phyloP scores from a whole-genome alignment of 2,888 invertebrate genomes.

The Andrena flavipes region DNA sequence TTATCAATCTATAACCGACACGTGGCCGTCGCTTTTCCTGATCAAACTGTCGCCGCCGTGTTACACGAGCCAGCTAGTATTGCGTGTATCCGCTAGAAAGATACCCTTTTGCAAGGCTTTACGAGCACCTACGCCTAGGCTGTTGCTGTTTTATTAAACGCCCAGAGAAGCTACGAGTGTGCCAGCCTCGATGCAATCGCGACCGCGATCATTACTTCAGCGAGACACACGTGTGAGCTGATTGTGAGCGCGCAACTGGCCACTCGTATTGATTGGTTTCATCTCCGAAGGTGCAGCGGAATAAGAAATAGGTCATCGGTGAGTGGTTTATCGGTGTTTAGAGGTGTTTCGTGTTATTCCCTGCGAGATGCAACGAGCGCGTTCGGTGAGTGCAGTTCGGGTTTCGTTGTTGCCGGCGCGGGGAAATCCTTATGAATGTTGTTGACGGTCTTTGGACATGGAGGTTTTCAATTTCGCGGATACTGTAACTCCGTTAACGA shows the following conservation, averaged over 20 bases:
- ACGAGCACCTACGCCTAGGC: slow-evolving; percentile 19
- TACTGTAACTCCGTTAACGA: too few species aligned
- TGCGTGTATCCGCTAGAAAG: not conserved
- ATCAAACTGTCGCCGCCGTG: slow-evolving; percentile 32
- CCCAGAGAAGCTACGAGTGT: slow-evolving; percentile 12
- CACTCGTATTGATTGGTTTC: slow-evolving; percentile 32
- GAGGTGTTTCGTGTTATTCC: not conserved
- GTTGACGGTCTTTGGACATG: too few species aligned
- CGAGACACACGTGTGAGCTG: slow-evolving; percentile 4
- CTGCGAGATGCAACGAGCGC: not conserved
- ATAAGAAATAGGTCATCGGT: not conserved
- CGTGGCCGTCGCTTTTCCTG: slow-evolving; percentile 19
- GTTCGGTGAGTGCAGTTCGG: not conserved
- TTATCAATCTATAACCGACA: slow-evolving; percentile 55
- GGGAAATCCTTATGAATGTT: too few species aligned
- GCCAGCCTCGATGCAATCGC: slow-evolving; percentile 5
- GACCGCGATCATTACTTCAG: slow-evolving; percentile 11
- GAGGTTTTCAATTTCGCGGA: too few species aligned
- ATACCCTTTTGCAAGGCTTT: slow-evolving; percentile 16
- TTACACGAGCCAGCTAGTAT: slow-evolving; percentile 24
- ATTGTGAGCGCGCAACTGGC: slow-evolving; percentile 32
- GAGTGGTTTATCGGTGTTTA: slow-evolving; percentile 21
- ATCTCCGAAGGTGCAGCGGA: not conserved
- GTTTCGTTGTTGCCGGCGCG: too few species aligned
- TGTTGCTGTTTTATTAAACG: slow-evolving; percentile 54